phyloP scores from a whole-genome alignment of 1,140 invertebrate species.

The Varroa destructor region DNA sequence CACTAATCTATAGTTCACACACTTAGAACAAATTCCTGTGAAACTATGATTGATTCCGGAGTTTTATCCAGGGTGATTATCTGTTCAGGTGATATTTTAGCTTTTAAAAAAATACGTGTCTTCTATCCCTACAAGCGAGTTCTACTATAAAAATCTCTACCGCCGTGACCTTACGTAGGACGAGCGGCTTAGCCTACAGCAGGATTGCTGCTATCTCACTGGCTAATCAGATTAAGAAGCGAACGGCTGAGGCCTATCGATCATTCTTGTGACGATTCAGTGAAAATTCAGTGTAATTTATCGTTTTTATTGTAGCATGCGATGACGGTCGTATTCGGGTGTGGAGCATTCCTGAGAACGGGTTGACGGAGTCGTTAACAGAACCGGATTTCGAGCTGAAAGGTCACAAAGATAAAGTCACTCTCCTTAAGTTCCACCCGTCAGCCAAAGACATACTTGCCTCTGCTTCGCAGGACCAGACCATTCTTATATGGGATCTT shows the following conservation, averaged over 20 bases:
- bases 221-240: background rate
- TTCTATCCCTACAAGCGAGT: no score
- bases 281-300: no score
- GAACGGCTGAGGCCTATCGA: no score
- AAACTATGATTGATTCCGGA: no score
- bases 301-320: slow-evolving; percentile 49
- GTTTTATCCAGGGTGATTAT: no score
- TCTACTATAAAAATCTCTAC: no score
- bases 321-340: slow-evolving; percentile 76
- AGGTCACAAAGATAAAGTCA: slow-evolving; percentile 77
- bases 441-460: slow-evolving; percentile 67
- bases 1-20: no score
- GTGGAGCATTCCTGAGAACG: slow-evolving; percentile 58
- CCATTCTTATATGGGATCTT: slow-evolving; percentile 66
- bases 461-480: slow-evolving; percentile 73
- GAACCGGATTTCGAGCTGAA: slow-evolving; percentile 46
- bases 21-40: no score
- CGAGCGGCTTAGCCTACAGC: background rate
- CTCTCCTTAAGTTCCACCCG: slow-evolving; percentile 78
- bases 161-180: no score
- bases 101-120: no score
- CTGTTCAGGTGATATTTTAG: no score
- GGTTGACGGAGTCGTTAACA: slow-evolving; percentile 57
- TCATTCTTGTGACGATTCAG: background rate
- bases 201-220: background rate